Percentiles rank a stretch among this genome's conserved stretches.
Conservation (phyloP, 2,797 vertebrate genomes). For the Philypnodon macrostomus region DNA sequence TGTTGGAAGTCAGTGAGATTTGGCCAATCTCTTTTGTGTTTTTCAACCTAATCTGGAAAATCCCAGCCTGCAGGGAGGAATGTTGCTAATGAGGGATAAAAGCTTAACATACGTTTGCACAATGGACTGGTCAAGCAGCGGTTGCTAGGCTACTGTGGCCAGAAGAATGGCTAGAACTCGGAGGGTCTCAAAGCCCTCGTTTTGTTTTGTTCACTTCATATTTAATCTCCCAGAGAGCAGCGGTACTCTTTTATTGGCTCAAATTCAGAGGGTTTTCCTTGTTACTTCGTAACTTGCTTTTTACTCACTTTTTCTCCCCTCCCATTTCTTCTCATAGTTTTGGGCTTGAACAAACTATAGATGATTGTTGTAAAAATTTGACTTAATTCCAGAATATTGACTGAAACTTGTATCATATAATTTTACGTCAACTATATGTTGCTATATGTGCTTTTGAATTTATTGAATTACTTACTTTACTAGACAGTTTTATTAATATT, state of each 20-base stretch:
- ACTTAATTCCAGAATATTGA: too few species aligned
- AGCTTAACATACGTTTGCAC: slow-evolving; percentile 81
- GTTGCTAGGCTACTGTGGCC: slow-evolving; percentile 83
- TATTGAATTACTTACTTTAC: too few species aligned
- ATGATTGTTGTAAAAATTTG: too few species aligned
- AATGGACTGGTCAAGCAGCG: slow-evolving; percentile 80
- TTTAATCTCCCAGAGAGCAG: slow-evolving; percentile 81
- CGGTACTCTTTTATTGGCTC: slow-evolving; percentile 72
- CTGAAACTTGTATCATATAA: too few species aligned
- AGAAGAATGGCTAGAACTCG: slow-evolving; percentile 78
- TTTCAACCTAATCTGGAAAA: slow-evolving; percentile 84
- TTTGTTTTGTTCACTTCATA: slow-evolving; percentile 82
- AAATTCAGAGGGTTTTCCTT: slow-evolving; percentile 73
- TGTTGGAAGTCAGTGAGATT: slow-evolving; percentile 81
- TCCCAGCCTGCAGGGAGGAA: slow-evolving; percentile 78
- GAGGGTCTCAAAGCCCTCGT: slow-evolving; percentile 80
- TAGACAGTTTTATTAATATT: too few species aligned
- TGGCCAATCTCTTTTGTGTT: slow-evolving; percentile 77
- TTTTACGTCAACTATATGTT: too few species aligned
- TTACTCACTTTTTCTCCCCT: slow-evolving; percentile 41
- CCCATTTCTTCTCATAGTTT: slow-evolving; percentile 27
- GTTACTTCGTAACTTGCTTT: slow-evolving; percentile 60
- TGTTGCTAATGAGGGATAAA: slow-evolving; percentile 79
- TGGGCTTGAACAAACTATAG: slow-evolving; percentile 1
- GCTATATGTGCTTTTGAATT: too few species aligned